A percentile compares a stretch with the other conserved stretches of the same genome.
Conservation (phyloP, 2,113 vertebrate genomes). For the Brienomyrus brachyistius region DNA sequence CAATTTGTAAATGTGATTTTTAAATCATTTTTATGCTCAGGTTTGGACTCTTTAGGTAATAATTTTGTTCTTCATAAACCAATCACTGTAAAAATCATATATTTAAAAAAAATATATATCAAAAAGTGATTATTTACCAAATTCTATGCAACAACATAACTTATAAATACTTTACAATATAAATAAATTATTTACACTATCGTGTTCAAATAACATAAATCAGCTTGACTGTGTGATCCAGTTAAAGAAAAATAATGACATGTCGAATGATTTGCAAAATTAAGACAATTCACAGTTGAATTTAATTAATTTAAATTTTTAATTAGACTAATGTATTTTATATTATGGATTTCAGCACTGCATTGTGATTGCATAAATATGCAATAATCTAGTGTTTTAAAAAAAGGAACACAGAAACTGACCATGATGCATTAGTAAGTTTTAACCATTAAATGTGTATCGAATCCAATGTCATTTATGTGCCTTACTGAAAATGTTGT, state of each 20-base stretch:
- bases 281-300: neutral
- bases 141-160: conserved; percentile 11
- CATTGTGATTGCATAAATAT: neutral
- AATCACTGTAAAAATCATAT: neutral
- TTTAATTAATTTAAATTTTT: neutral
- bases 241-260: conserved; percentile 1
- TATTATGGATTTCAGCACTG: conserved; percentile 5
- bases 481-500: neutral
- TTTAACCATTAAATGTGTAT: neutral
- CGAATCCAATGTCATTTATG: neutral
- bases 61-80: neutral
- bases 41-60: neutral
- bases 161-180: conserved; percentile 21
- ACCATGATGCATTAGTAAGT: neutral
- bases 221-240: neutral
- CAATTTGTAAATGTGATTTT: neutral
- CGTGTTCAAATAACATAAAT: neutral
- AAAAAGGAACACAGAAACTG: neutral
- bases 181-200: neutral
- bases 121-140: neutral
- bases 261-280: neutral
- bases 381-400: neutral
- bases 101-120: neutral
- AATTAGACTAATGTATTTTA: neutral
- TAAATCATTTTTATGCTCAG: neutral